These are phyloP conservation scores for Okamejei kenojei DNA, from an alignment of 2,797 vertebrate genomes.

Conservation along the genomic window DNA sequence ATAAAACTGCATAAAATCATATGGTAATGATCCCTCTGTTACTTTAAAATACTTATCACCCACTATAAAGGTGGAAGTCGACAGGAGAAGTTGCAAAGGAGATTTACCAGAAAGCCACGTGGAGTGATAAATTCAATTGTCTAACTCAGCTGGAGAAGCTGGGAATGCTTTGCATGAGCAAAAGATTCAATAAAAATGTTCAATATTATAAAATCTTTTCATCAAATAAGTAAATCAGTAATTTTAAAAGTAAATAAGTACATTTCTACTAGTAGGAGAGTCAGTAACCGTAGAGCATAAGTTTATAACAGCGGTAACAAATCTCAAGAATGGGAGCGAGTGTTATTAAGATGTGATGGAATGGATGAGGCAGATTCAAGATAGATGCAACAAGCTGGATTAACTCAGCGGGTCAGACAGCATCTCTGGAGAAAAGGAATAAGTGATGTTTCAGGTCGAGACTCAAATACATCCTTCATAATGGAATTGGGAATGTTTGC, in stretches of 20 bases:
- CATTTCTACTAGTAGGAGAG: not conserved
- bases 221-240: not conserved
- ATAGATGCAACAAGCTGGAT: no score
- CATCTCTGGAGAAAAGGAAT: no score
- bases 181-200: not conserved
- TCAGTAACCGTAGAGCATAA: not conserved
- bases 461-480: not conserved
- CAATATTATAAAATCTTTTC: not conserved
- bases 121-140: not conserved
- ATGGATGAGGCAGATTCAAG: not conserved
- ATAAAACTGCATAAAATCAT: no score
- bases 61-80: not conserved
- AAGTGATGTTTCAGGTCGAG: no score
- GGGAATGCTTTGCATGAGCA: not conserved
- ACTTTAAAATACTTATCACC: not conserved
- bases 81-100: not conserved
- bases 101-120: not conserved
- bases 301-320: not conserved
- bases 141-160: not conserved
- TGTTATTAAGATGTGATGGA: not conserved
- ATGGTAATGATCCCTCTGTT: not conserved
- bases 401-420: no score
- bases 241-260: no score
- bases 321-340: not conserved
- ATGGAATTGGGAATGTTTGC: not conserved